Evolutionary conservation across 1,140 invertebrate species (phyloP).

Genomic region (Acromyrmex echinatior): DNA sequence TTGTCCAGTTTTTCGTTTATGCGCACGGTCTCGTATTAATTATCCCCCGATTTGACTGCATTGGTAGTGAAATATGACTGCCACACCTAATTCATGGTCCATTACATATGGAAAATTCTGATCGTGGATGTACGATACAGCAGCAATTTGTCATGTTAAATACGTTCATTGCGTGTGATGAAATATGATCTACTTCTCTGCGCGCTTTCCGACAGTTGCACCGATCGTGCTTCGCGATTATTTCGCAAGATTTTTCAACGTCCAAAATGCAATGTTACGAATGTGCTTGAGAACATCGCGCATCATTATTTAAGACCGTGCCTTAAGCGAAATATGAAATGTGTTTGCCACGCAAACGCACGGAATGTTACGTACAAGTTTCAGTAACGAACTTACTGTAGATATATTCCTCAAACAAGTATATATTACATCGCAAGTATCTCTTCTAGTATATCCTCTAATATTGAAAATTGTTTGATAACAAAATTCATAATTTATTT

Average conservation of each 20-base stretch:
- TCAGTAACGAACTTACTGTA: background rate
- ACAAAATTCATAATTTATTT: background rate
- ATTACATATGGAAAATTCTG: conserved; percentile 35
- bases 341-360: conserved; percentile 18
- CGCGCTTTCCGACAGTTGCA: background rate
- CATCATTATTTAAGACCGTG: conserved; percentile 49
- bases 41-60: conserved; percentile 17
- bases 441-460: background rate
- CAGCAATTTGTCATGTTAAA: conserved; percentile 46
- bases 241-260: conserved; percentile 50
- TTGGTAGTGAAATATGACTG: conserved; percentile 45
- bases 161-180: conserved; percentile 50
- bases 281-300: conserved; percentile 1
- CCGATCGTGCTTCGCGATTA: conserved; percentile 28
- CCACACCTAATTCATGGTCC: conserved; percentile 35
- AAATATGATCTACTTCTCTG: conserved; percentile 28
- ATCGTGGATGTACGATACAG: conserved; percentile 20
- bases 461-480: background rate
- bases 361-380: conserved; percentile 22
- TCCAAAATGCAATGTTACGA: conserved; percentile 1
- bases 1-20: conserved; percentile 24
- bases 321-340: conserved; percentile 19
- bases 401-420: background rate
- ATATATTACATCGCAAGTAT: background rate
- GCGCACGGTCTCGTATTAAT: conserved; percentile 26